Base-by-base conservation (phyloP, 2,888 invertebrate species). In the Agonopterix subpropinquella region DNA sequence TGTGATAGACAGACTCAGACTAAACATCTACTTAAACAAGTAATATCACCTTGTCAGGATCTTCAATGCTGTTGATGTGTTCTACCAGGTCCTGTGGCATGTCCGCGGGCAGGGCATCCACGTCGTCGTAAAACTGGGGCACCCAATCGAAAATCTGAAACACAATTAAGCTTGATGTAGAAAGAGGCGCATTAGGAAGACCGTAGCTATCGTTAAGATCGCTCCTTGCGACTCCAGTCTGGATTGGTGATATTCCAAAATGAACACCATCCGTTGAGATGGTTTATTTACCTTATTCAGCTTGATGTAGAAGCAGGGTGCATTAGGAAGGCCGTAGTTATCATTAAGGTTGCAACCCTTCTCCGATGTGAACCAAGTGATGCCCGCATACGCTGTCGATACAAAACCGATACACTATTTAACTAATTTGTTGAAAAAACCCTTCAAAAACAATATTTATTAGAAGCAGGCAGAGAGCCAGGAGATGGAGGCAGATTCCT, bases 221-320 rank as follows among this genome's bases (percentile, higher is more conserved):
- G 77, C 2, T 4, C 3, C 18, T 18, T 18, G 18, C 18, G 18
- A 18, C 18, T 3, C 18, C 18, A 18, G 18, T 18, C 18, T 4
- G 4, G 18, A 4, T 18, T 18, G 28, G 7, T 28, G 28, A 1
- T 28, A 28, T 28, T 28, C 18, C 2, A 18, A 3, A 4, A 3
- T 18, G 3, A 4, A 18, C 18, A 18, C 18, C 18, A 18, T 3
- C 2, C 18, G 18, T 28, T 7, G 2, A 18, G 13, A 47, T 11
- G 2, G n/a, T 28, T 41, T 46, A 42, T 59, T 56, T 48, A 72
- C 88, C 72, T 69, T 96, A 79, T 99, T 99, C 43, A 99, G 80
- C 77, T 99, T 99, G 52, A 99, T 90, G 73, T 98, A 94, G 58
- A 99, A 91, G 79, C 99, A 99, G 0, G 99, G 99, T 35, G 96